Evolutionary conservation across 2,113 vertebrate genomes (phyloP).

Genomic region (Oryzias melastigma): DNA sequence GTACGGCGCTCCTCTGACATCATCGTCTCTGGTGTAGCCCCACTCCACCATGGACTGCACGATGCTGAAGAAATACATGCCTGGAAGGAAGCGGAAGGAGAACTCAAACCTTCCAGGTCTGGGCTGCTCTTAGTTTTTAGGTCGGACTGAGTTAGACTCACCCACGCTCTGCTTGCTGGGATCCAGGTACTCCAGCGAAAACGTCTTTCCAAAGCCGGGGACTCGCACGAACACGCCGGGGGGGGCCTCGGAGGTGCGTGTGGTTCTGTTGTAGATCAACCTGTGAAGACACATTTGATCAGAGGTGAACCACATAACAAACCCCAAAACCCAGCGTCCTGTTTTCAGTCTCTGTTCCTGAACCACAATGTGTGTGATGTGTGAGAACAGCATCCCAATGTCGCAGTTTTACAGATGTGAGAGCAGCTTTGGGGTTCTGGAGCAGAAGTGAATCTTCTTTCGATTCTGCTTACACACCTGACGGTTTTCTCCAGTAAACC

Average conservation of each 20-base stretch:
- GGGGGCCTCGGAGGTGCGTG: slow-evolving; percentile 80
- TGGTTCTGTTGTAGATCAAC: slow-evolving; percentile 89
- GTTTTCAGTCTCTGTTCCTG: background rate
- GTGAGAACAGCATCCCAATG: slow-evolving; percentile 13
- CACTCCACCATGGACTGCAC: slow-evolving; percentile 87
- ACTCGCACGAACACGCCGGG: slow-evolving; percentile 89
- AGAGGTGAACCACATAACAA: background rate
- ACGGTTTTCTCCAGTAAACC: too few relatives aligned
- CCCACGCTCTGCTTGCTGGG: slow-evolving; percentile 90
- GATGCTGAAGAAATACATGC: slow-evolving; percentile 92
- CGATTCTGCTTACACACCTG: too few relatives aligned
- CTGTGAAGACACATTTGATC: slow-evolving; percentile 58
- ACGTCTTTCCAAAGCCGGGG: slow-evolving; percentile 92
- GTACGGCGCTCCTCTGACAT: slow-evolving; percentile 92
- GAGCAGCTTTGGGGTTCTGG: background rate
- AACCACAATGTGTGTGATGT: background rate
- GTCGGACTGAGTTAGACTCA: slow-evolving; percentile 57
- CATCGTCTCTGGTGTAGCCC: slow-evolving; percentile 89
- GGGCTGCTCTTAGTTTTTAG: too few relatives aligned
- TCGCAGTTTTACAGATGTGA: slow-evolving; percentile 1
- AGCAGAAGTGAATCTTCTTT: slow-evolving; percentile 4
- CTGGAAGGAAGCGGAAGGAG: slow-evolving; percentile 64
- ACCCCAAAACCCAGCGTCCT: background rate
- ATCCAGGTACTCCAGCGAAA: slow-evolving; percentile 91
- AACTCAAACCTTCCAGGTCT: too few relatives aligned